Percentiles rank a stretch among this genome's conserved stretches.
These are phyloP conservation scores for Oryzias woworae DNA, from an alignment of 2,113 vertebrate genomes.

Conservation along the genomic window DNA sequence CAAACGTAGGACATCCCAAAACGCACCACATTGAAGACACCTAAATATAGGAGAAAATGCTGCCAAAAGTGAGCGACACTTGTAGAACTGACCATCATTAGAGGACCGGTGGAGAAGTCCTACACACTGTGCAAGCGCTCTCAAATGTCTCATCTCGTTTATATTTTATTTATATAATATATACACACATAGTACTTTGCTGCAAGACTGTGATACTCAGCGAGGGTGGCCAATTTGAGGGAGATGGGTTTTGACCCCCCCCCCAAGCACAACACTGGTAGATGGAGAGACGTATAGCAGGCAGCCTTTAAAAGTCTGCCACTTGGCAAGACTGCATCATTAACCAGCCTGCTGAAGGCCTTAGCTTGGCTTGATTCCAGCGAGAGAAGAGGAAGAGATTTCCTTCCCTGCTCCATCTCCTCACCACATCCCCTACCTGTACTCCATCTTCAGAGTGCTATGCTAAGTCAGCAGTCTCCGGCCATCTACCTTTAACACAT, in stretches of 20 bases:
- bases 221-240: constrained; percentile 46
- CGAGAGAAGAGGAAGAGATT: constrained; percentile 27
- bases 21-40: constrained; percentile 19
- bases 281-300: constrained; percentile 42
- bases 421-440: constrained; percentile 11
- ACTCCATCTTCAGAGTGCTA: constrained; percentile 55
- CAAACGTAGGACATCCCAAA: constrained; percentile 8
- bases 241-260: constrained; percentile 46
- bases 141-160: constrained; percentile 9
- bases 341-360: constrained; percentile 61
- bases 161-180: not conserved
- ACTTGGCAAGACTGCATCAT: constrained; percentile 68
- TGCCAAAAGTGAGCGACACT: constrained; percentile 15
- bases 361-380: constrained; percentile 57
- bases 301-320: constrained; percentile 63
- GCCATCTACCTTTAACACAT: constrained; percentile 69
- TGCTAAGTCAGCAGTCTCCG: constrained; percentile 75
- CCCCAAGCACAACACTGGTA: not conserved
- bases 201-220: constrained; percentile 27
- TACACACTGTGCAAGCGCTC: not conserved
- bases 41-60: constrained; percentile 11
- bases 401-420: constrained; percentile 2
- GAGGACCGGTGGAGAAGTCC: constrained; percentile 27
- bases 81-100: not conserved
- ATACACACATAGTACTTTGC: not conserved